These are phyloP conservation scores for Siniperca obscura DNA, from an alignment of 2,797 vertebrate genomes.

Conservation along the genomic window DNA sequence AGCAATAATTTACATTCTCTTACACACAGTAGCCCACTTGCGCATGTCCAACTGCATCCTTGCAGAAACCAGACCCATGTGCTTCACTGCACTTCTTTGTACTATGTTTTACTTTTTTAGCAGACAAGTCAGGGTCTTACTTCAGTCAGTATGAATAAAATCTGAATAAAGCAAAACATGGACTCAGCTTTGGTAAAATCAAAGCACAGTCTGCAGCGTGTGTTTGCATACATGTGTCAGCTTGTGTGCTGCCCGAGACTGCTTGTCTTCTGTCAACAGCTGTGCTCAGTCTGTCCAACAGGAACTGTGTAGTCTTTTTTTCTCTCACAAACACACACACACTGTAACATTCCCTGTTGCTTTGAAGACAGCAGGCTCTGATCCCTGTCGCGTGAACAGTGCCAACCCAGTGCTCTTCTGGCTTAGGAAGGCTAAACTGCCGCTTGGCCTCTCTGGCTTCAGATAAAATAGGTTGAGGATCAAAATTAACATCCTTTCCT, in stretches of 20 bases:
- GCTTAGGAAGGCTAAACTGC: conserved; percentile 69
- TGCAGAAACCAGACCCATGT: neutral
- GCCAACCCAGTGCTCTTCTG: conserved; percentile 71
- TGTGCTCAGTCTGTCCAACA: conserved; percentile 76
- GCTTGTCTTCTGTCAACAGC: conserved; percentile 79
- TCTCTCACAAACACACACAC: conserved; percentile 39
- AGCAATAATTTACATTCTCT: neutral
- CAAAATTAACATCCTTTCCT: conserved; percentile 55
- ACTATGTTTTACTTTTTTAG: conserved; percentile 21
- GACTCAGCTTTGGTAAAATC: conserved; percentile 56
- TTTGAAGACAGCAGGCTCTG: conserved; percentile 79
- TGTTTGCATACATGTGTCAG: conserved; percentile 69
- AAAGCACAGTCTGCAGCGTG: conserved; percentile 58
- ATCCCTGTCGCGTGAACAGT: conserved; percentile 74
- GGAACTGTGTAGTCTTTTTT: conserved; percentile 60
- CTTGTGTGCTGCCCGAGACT: conserved; percentile 63
- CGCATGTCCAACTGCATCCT: neutral
- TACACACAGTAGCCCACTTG: neutral
- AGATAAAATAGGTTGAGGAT: conserved; percentile 73
- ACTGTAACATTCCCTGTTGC: conserved; percentile 62
- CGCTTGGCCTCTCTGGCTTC: conserved; percentile 67
- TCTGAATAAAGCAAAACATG: conserved; percentile 16
- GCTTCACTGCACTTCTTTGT: conserved; percentile 2
- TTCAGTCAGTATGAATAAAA: conserved; percentile 30
- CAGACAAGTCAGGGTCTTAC: conserved; percentile 11